phyloP scores from a whole-genome alignment of 2,113 vertebrate species.

The Gymnocephalus cernua region DNA sequence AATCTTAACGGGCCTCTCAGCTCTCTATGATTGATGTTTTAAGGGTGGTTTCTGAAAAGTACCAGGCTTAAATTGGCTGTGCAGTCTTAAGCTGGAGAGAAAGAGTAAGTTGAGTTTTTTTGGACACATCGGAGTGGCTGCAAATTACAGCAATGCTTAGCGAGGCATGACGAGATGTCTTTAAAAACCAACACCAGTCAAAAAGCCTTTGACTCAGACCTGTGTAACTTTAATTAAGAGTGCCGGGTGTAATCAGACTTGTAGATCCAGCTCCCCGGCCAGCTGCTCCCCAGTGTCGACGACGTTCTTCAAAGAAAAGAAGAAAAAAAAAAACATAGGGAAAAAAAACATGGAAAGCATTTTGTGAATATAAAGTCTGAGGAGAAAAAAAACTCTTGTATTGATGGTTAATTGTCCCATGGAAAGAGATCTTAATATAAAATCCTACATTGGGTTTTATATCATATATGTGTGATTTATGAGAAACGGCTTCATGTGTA shows the following conservation, averaged over 20 bases:
- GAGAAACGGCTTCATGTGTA: not conserved
- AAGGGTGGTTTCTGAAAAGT: conserved; percentile 71
- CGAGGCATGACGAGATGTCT: conserved; percentile 78
- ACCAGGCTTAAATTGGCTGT: conserved; percentile 75
- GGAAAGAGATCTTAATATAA: conserved; percentile 29
- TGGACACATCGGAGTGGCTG: conserved; percentile 75
- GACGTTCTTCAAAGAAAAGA: conserved; percentile 66
- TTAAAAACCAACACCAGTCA: conserved; percentile 79
- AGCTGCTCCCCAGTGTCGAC: conserved; percentile 62
- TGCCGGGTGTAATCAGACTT: conserved; percentile 76
- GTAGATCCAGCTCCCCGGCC: conserved; percentile 71
- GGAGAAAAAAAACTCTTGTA: conserved; percentile 20
- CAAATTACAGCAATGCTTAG: conserved; percentile 81
- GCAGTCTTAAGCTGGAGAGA: conserved; percentile 57
- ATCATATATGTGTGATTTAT: not conserved
- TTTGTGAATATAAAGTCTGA: conserved; percentile 69
- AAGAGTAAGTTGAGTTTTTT: conserved; percentile 47
- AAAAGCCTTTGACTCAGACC: conserved; percentile 79
- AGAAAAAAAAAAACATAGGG: conserved; percentile 11
- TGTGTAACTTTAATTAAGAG: conserved; percentile 82
- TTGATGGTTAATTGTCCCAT: conserved; percentile 45
- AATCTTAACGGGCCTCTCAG: conserved; percentile 64
- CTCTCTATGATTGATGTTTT: conserved; percentile 76
- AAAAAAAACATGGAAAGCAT: conserved; percentile 46
- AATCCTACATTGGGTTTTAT: conserved; percentile 1